A percentile compares a stretch with the other conserved stretches of the same genome.
These are phyloP conservation scores for Tridacna crocea DNA, from an alignment of 2,888 invertebrate genomes.

Conservation along the genomic window DNA sequence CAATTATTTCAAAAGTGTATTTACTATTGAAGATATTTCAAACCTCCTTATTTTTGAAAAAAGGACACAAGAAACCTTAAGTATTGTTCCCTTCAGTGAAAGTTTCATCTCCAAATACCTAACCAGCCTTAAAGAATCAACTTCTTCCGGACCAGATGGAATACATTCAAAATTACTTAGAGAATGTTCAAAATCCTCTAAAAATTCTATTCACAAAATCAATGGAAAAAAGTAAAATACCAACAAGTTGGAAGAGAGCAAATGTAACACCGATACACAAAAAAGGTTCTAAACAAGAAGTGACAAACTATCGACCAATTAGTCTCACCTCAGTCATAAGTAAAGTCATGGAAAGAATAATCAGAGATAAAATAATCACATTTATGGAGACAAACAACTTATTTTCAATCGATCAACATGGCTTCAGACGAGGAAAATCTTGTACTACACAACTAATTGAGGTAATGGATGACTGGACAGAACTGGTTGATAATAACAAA, in stretches of 20 bases:
- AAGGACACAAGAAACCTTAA: not conserved
- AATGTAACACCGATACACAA: not conserved
- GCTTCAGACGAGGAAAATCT: not conserved
- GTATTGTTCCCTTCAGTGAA: not conserved
- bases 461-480: not conserved
- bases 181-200: not conserved
- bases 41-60: conserved; percentile 12
- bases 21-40: conserved; percentile 3
- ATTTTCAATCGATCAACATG: not conserved
- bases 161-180: not conserved
- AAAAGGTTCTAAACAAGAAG: conserved; percentile 1
- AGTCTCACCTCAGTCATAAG: not conserved
- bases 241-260: not conserved
- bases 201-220: not conserved
- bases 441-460: not conserved
- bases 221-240: not conserved
- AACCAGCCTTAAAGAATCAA: conserved; percentile 2
- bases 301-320: conserved; percentile 4
- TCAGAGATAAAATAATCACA: not conserved
- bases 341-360: not conserved
- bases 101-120: conserved; percentile 8
- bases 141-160: not conserved
- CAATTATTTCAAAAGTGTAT: conserved; percentile 5
- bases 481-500: not conserved
- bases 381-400: not conserved